Evolutionary conservation across 1,140 invertebrate genomes (phyloP), one percentile per base, ranked within the genome.

Genomic region (Apis mellifera): DNA sequence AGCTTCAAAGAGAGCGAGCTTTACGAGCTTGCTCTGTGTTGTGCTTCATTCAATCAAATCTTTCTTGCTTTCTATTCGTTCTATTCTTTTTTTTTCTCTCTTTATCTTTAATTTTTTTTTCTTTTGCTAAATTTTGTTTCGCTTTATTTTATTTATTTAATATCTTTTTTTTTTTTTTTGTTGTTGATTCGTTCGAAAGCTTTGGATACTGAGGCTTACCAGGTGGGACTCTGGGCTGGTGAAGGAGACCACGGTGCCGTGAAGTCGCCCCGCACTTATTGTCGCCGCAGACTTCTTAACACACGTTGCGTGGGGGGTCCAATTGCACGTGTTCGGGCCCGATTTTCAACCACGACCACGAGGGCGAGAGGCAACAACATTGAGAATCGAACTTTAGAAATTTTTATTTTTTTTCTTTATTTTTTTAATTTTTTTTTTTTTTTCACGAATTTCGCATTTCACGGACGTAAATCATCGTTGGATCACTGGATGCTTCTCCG

Each of bases 171-270:
- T 74, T n/a, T 69, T 74, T 32, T 72, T 42, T 70, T 26, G 23
- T 17, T 21, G 32, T 42, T 42, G 32, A 42, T 83, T 84, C 52
- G 26, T 73, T 80, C 70, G 72, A 84, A 85, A 85, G 83, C 84
- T 85, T 89, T 84, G 72, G 84, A 89, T 86, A 87, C 88, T 85
- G 87, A 90, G 91, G 92, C 95, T 95, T 92, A 96, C 95, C 93
- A 96, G 93, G 92, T 95, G 96, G 81, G 96, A 96, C 88, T 96
- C 95, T 85, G 95, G 94, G 77, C 95, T 96, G 87, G 95, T 96
- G 94, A 96, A 97, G 86, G 96, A 96, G 86, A 96, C 94, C 60
- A 96, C 95, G 90, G 96, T 95, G 82, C 95, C 95, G 84, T 94
- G 93, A 80, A 94, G 93, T 91, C 93, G 92, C 90, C 90, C 93